phyloP scores from a whole-genome alignment of 2,113 vertebrate species.

The Furnarius figulus region DNA sequence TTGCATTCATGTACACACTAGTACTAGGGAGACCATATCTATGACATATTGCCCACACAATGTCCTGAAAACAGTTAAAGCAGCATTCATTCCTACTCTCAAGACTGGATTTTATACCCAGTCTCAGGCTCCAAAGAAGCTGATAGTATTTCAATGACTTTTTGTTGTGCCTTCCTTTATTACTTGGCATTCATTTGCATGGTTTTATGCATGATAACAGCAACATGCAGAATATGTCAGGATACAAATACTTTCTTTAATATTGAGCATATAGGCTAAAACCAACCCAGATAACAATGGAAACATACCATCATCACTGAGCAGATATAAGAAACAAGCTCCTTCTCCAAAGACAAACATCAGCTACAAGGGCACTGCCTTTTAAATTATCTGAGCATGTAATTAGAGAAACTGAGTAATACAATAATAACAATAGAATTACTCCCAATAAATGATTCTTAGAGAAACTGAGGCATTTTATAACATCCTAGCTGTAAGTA shows the following conservation, averaged over 20 bases:
- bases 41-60: not conserved
- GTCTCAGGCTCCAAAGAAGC: not conserved
- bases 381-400: not conserved
- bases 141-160: not conserved
- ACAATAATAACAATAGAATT: not conserved
- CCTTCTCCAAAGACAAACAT: conserved; percentile 6
- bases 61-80: not conserved
- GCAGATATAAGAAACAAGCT: not conserved
- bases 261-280: not conserved
- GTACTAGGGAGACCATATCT: not conserved
- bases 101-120: not conserved
- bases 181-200: not conserved
- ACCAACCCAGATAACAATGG: not conserved
- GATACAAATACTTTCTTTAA: conserved; percentile 24
- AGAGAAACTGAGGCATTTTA: conserved; percentile 33
- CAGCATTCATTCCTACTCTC: not conserved
- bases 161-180: not conserved
- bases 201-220: conserved; percentile 22
- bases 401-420: not conserved
- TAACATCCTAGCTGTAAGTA: not conserved
- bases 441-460: not conserved
- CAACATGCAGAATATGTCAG: not conserved
- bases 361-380: not conserved
- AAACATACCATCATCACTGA: not conserved
- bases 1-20: not conserved